Evolutionary conservation across 2,888 invertebrate species (phyloP), one percentile per base, ranked within the genome.

Genomic region (Agriotes lineatus): DNA sequence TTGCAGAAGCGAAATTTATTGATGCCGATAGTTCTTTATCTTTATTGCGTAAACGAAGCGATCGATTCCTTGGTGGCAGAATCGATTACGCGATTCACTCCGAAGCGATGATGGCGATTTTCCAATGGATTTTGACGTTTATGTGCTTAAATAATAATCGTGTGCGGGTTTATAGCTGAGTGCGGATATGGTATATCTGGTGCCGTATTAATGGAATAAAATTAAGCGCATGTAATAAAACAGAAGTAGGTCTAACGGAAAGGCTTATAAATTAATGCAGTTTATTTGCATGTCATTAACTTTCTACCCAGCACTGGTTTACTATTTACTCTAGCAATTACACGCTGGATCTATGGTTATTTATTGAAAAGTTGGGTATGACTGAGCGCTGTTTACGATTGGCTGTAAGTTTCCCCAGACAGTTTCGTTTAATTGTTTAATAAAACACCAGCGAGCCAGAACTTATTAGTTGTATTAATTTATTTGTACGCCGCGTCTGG

Each of bases 271-370:
- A 74, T 75, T 60, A 69, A 69, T 67, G 70, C 66, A 62, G 50
- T 70, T 74, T 75, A 75, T 75, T 73, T 74, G 75, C 75, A 73
- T 74, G 72, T 73, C 72, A 72, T 74, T 75, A 74, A 74, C 75
- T 75, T 75, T 75, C 75, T 75, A 75, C 66, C 69, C 72, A 69
- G 60, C 66, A 71, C 70, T 63, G 44, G 59, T 63, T 57, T 61
- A 69, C 66, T 74, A 75, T 75, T 75, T 73, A 72, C 74, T 70
- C 70, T 65, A 69, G 72, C 73, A 75, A 74, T 75, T 75, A 75
- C 75, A 67, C 68, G 64, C 62, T 67, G 62, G 62, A 72, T 66
- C 61, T 63, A 48, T 63, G 50, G 63, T 61, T 71, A 67, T 73
- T 73, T 73, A 71, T 71, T 65, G 73, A 67, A 54, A 67, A 69